phyloP scores from a whole-genome alignment of 2,888 invertebrate species.

The Pterostichus madidus region DNA sequence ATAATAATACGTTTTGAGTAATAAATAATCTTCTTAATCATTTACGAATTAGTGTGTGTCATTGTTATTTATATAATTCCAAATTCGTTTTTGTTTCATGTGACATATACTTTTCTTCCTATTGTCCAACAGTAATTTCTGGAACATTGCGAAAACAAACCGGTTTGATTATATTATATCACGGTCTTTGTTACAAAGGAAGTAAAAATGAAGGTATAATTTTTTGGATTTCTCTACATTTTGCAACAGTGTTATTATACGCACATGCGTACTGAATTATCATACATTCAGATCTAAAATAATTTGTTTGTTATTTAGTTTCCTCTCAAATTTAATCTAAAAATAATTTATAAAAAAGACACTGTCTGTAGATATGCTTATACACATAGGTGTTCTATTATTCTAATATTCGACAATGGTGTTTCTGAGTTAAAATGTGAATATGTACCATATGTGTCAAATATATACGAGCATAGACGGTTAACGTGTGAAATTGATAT shows the following conservation, averaged over 20 bases:
- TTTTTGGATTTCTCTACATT: conserved; percentile 42
- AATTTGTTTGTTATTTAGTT: not conserved
- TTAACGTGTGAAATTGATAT: no score
- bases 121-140: conserved; percentile 38
- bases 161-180: conserved; percentile 32
- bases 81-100: conserved; percentile 4
- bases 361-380: not conserved
- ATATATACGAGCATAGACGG: no score
- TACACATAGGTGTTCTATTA: no score
- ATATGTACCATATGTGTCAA: no score
- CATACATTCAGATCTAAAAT: not conserved
- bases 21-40: conserved; percentile 6
- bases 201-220: conserved; percentile 42
- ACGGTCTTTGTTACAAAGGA: conserved; percentile 41
- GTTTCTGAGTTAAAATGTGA: no score
- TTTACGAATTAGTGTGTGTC: not conserved
- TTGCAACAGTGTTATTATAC: conserved; percentile 32
- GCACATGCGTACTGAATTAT: conserved; percentile 21
- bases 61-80: not conserved
- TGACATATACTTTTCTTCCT: conserved; percentile 30
- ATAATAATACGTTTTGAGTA: conserved; percentile 4
- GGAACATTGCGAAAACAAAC: conserved; percentile 48
- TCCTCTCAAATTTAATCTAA: conserved; percentile 10
- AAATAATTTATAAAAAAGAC: not conserved
- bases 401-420: no score